Evolutionary conservation across 2,888 invertebrate genomes (phyloP), one percentile per base, ranked within the genome.

Genomic region (Microctonus hyperodae): DNA sequence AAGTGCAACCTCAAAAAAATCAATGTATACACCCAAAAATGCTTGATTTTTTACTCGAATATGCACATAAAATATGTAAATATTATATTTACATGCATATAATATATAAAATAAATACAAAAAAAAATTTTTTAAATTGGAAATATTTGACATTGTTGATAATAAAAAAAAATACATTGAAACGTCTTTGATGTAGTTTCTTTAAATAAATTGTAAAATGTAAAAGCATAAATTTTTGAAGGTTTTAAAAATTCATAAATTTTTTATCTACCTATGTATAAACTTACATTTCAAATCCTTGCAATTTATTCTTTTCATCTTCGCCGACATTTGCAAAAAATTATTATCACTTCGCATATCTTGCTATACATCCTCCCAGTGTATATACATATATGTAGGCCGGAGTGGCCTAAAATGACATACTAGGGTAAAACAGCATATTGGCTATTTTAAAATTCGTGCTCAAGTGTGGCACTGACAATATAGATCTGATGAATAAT

Each of bases 21-120:
- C 31, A 65, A 37, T 50, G 37, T 59, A 40, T 59, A 59, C 59
- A 28, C 23, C 35, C n/a, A 40, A 35, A 65, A 28, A 65, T 25
- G 57, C 22, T 37, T 53, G 53, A 60, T 60, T 51, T 60, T 51
- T 37, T 33, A 35, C 40, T 20, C 35, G 40, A 13, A 55, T 40
- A 61, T 51, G 50, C 53, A 50, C 60, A 61, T 50, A 50, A 50
- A 35, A 57, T 35, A 57, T 35, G 16, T n/a, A n/a, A n/a, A n/a
- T n/a, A n/a, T n/a, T n/a, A n/a, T n/a, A n/a, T n/a, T n/a, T n/a
- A n/a, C n/a, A n/a, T 16, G 10, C 51, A 35, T 37, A 57, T 20
- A 10, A 57, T 20, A 10, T 9, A 35, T 13, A n/a, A 20, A 56
- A 33, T 22, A 25, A 16, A 37, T 10, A 11, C 23, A 35, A 33